phyloP scores from a whole-genome alignment of 2,888 invertebrate species.

The Melanchra persicariae region DNA sequence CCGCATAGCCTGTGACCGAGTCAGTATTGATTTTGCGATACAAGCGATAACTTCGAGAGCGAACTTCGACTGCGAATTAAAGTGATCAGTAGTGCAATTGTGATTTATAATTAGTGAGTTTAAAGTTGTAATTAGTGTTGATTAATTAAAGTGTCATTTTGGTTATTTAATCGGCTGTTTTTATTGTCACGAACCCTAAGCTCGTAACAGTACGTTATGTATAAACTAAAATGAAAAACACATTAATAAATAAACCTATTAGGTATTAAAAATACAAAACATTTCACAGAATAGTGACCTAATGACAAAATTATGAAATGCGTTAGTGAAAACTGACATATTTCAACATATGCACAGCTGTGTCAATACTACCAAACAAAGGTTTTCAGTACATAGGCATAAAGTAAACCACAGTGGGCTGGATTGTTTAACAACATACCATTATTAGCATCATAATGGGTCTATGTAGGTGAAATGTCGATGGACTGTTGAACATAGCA shows the following conservation, averaged over 20 bases:
- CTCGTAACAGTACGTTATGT: too few species aligned
- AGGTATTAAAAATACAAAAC: conserved; percentile 30
- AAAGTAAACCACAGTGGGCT: conserved; percentile 39
- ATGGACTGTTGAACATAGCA: conserved; percentile 25
- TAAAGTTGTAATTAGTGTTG: too few species aligned
- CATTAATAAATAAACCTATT: not conserved
- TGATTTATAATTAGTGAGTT: too few species aligned
- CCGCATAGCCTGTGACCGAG: too few species aligned
- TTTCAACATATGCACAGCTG: conserved; percentile 59
- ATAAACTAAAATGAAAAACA: not conserved
- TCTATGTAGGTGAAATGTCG: conserved; percentile 54
- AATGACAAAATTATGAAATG: conserved; percentile 65
- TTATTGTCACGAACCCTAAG: too few species aligned
- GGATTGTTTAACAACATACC: conserved; percentile 42
- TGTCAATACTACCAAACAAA: conserved; percentile 57
- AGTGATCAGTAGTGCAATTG: too few species aligned
- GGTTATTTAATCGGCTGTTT: too few species aligned
- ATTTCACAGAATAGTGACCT: conserved; percentile 57
- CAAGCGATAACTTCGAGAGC: too few species aligned
- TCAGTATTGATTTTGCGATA: too few species aligned
- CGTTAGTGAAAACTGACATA: conserved; percentile 59
- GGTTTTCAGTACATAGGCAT: conserved; percentile 49
- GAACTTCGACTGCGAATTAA: too few species aligned
- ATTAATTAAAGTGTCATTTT: too few species aligned
- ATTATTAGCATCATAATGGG: conserved; percentile 67